Base-by-base conservation (phyloP, 2,888 invertebrate genomes). In the Syrista parreyssii region DNA sequence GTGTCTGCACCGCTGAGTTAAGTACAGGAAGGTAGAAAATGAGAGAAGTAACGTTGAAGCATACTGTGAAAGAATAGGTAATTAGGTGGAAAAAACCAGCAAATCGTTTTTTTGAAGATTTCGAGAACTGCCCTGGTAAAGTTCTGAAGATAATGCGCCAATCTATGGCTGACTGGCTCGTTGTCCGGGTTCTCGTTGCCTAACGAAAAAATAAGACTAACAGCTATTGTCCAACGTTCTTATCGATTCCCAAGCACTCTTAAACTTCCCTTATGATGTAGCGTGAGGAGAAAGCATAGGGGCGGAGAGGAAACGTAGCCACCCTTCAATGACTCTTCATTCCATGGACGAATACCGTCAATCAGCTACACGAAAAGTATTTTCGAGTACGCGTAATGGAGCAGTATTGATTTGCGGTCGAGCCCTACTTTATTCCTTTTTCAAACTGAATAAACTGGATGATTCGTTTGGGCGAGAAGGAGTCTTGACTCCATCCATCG, bases 241-340 rank as follows among this genome's bases (percentile, higher is more conserved):
- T 79, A 80, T 80, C 76, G 77, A 79, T 79, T 76, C 72, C 12
- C 1, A 3, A 23, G 11, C 23, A 32, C 75, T 74, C 55, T 68
- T 55, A 35, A 74, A 33, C 68, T 55, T 55, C 9, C 23, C 55
- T 55, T 55, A 23, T 9, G 55, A 9, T 6, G 23, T 23, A 55
- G 55, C 55, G 23, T 9, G 23, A 40, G 15, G 40, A 15, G 15
- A 15, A 40, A 40, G 15, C 40, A 40, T 15, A 40, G 40, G 15
- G 15, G 40, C 15, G 15, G 15, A 40, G 40, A 40, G 6, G 15
- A 15, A 40, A 6, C 40, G 15, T 40, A 40, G 15, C 15, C 83
- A 83, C 86, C 86, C 86, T 85, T 88, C 86, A 85, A 84, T 83
- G 83, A 82, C 80, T 87, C 87, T 87, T 88, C 87, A 86, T 83